Conservation (phyloP, 2,888 invertebrate species). For the Lamproptera curius region DNA sequence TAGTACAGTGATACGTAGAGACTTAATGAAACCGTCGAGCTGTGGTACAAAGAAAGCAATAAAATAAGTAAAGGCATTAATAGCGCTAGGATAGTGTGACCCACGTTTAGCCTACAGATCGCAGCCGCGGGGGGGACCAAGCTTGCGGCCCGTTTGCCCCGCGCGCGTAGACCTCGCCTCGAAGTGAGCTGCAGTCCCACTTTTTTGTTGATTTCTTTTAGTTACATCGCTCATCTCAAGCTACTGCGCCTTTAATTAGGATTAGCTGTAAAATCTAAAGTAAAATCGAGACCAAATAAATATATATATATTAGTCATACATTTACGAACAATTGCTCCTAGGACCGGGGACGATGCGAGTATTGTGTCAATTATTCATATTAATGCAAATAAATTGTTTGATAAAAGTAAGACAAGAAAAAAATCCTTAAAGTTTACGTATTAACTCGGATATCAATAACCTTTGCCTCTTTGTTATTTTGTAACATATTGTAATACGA, state of each 20-base stretch:
- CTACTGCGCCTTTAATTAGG: neutral
- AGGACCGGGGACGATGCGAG: neutral
- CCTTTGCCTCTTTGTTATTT: no score
- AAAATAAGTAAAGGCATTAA: slow-evolving; percentile 53
- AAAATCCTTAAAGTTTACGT: no score
- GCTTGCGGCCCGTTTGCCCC: slow-evolving; percentile 3
- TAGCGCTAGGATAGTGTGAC: slow-evolving; percentile 58
- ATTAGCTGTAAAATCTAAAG: slow-evolving; percentile 2
- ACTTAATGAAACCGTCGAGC: slow-evolving; percentile 75
- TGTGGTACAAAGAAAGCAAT: slow-evolving; percentile 75
- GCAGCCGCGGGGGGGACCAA: slow-evolving; percentile 29
- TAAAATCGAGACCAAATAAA: slow-evolving; percentile 10
- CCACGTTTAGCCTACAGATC: slow-evolving; percentile 33
- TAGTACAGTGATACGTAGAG: slow-evolving; percentile 73
- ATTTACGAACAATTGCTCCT: neutral
- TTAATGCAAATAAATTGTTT: no score
- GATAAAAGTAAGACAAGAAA: no score
- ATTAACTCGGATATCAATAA: no score
- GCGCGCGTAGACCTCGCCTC: slow-evolving; percentile 27
- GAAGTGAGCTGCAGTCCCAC: neutral
- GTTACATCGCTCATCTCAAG: neutral
- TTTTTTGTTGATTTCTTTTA: neutral
- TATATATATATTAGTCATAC: neutral
- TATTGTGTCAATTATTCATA: no score
- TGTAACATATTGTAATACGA: no score